Base-by-base conservation (phyloP, 2,888 invertebrate genomes). In the Branchipolynoe longqiensis region DNA sequence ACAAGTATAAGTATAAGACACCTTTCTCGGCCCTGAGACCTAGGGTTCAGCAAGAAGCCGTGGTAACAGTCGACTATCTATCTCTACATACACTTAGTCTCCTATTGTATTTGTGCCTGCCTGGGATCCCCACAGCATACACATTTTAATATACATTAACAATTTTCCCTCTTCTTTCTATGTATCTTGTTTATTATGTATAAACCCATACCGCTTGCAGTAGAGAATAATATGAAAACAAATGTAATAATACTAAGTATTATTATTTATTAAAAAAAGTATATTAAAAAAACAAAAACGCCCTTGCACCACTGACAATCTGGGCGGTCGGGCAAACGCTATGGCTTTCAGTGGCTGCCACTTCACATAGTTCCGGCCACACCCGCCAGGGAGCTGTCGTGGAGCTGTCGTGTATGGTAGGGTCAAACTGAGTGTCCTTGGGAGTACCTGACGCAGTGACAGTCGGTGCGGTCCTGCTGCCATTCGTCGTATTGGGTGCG, bases 201-300 rank as follows among this genome's bases (percentile, higher is more conserved):
- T 78, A 78, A 78, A 78, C 78, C 78, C 78, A 48, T 78, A 78
- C 78, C 78, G 54, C 78, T 78, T 78, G 78, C 78, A 78, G 78
- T 78, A 78, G 78, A 78, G 48, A 48, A 54, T 73, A 33, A n/a
- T n/a, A n/a, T n/a, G n/a, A n/a, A n/a, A n/a, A n/a, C n/a, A n/a
- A n/a, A n/a, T n/a, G n/a, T n/a, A n/a, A n/a, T n/a, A n/a, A n/a
- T n/a, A n/a, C n/a, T n/a, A n/a, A n/a, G n/a, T n/a, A n/a, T n/a
- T n/a, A n/a, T n/a, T n/a, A n/a, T n/a, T n/a, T n/a, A n/a, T n/a
- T n/a, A n/a, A n/a, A n/a, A n/a, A n/a, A n/a, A n/a, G n/a, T n/a
- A n/a, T n/a, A n/a, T n/a, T n/a, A n/a, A n/a, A n/a, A n/a, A n/a
- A n/a, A n/a, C n/a, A n/a, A n/a, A n/a, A n/a, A n/a, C n/a, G n/a